phyloP scores from a whole-genome alignment of 2,888 invertebrate genomes.

The Drosophila tanythrix region DNA sequence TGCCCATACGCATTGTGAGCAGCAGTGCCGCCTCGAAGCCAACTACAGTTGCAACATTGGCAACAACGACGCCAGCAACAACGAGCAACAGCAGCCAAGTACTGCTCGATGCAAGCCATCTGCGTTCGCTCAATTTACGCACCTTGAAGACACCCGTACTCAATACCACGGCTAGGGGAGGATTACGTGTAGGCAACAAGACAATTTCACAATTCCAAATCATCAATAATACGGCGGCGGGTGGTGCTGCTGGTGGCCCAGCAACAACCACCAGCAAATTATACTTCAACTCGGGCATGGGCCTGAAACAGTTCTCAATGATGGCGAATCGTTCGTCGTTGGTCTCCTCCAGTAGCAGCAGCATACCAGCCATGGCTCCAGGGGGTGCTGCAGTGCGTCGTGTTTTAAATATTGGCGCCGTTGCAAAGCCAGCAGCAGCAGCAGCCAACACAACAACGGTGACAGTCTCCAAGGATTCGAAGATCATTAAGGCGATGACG shows the following conservation, averaged over 20 bases:
- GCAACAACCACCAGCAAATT: constrained; percentile 37
- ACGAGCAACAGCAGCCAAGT: constrained; percentile 34
- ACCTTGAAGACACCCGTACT: constrained; percentile 46
- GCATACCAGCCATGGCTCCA: constrained; percentile 42
- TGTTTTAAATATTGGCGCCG: constrained; percentile 55
- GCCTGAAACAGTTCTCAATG: constrained; percentile 67
- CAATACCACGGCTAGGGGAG: constrained; percentile 19
- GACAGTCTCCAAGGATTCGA: constrained; percentile 47
- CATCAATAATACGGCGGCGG: constrained; percentile 46
- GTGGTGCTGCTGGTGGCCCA: neutral
- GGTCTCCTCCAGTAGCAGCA: neutral
- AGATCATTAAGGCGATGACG: constrained; percentile 52
- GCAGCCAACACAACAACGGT: constrained; percentile 22
- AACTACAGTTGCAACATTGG: constrained; percentile 13
- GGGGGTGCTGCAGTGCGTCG: constrained; percentile 63
- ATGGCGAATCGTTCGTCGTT: constrained; percentile 46
- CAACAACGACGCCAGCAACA: constrained; percentile 11
- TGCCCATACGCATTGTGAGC: constrained; percentile 61
- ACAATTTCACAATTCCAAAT: constrained; percentile 62
- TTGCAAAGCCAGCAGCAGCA: constrained; percentile 34
- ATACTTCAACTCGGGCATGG: constrained; percentile 59
- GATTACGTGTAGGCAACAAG: constrained; percentile 59
- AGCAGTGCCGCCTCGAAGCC: constrained; percentile 36
- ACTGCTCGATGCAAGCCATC: constrained; percentile 47
- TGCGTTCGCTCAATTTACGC: constrained; percentile 62